phyloP scores from a whole-genome alignment of 2,888 invertebrate genomes.

The Dryobota labecula region DNA sequence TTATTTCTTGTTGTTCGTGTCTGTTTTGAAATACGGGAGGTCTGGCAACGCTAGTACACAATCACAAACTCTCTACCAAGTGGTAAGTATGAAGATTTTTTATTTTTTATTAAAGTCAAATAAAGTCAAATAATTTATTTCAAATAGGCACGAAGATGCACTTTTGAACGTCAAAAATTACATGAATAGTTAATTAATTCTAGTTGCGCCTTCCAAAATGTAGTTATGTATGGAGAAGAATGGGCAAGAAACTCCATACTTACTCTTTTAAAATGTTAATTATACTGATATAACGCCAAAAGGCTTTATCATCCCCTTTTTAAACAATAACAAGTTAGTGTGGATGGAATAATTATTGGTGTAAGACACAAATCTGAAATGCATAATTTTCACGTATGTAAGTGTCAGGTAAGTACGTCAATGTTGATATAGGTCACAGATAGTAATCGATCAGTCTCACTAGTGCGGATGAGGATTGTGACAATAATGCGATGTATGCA shows the following conservation, averaged over 20 bases:
- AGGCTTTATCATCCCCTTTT: background rate
- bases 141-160: too few relatives aligned
- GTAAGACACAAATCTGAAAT: background rate
- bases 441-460: background rate
- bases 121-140: too few relatives aligned
- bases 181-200: too few relatives aligned
- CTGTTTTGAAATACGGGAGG: too few relatives aligned
- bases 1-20: too few relatives aligned
- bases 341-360: background rate
- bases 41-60: too few relatives aligned
- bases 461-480: background rate
- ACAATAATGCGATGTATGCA: conserved; percentile 6
- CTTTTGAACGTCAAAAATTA: too few relatives aligned
- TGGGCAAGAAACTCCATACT: too few relatives aligned
- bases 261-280: background rate
- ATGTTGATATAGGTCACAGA: background rate
- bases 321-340: background rate
- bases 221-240: too few relatives aligned
- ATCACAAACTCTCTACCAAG: background rate
- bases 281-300: background rate
- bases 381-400: background rate
- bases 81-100: background rate
- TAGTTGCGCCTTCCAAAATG: too few relatives aligned
- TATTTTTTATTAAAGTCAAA: too few relatives aligned
- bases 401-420: background rate